Evolutionary conservation across 2,888 invertebrate species (phyloP), one percentile per base, ranked within the genome.

Genomic region (Galeopsomyia nigrocyanea): DNA sequence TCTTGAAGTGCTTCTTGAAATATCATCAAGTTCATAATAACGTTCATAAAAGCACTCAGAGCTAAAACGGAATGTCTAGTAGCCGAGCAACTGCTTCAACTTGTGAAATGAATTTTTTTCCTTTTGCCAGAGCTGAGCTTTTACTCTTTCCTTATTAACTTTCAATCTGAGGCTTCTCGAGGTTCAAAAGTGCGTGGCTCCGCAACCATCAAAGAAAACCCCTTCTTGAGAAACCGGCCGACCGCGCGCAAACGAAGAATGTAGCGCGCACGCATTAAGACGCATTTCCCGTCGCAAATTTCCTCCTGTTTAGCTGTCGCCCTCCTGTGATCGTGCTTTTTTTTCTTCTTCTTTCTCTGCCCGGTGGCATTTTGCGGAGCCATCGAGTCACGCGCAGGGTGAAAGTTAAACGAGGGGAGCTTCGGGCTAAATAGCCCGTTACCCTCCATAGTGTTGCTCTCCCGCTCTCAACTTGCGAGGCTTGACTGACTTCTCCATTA

Each of bases 401-500:
- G 68, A 74, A 78, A 78, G 75, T 77, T 77, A 76, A 79, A 80
- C 77, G 77, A 77, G 76, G 31, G 50, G 19, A 51, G 56, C 26
- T 17, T 55, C 56, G 46, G 68, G 73, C 76, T 77, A 80, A 80
- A 79, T 79, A 79, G 77, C 74, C 77, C 71, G 77, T 78, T 78
- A 75, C 75, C 62, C 26, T 26, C 75, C 55, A n/a, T n/a, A 39
- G 75, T 77, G 70, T 10, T 39, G 13, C 39, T 7, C 13, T 10
- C 13, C 1, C 75, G 71, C 77, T 75, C 79, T 78, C 81, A 81
- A 82, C 79, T 82, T 78, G 76, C 78, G 63, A 76, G 76, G 79
- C 78, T 82, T 80, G 81, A 83, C 80, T 82, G 81, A 82, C 82
- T 83, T 80, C 80, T 82, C 81, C 80, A 82, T 83, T 83, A 83